Evolutionary conservation across 2,797 vertebrate genomes (phyloP), one percentile per base, ranked within the genome.

Genomic region (Synanceia verrucosa): DNA sequence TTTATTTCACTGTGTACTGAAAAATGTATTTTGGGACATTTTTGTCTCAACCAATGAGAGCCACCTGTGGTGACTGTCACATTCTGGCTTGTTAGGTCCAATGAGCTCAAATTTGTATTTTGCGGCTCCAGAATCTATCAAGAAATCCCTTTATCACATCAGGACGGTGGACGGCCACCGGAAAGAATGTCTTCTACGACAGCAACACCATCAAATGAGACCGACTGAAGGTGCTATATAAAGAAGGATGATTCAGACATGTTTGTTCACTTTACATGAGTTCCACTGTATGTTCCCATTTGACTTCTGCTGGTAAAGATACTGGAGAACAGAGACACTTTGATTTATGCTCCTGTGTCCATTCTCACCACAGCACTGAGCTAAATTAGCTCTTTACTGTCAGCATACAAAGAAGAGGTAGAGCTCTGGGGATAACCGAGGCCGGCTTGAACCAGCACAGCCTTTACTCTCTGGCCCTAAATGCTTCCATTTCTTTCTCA

Each of bases 371-470:
- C 28, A 73, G 61, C 58, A 3, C 44, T 62, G 61, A 55, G 62
- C 70, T 76, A 69, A 83, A 83, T 83, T 70, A 81, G 73, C 46
- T 58, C 10, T 66, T 79, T 43, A 69, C 70, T 82, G 77, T 80
- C 72, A 72, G 57, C 47, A 43, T 5, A 62, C 58, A 63, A 26
- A 66, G 64, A 78, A 58, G 53, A 82, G 37, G 39, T 39, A 79
- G 68, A 53, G 81, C 70, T 85, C 70, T 78, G 73, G 43, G 75
- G 50, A 73, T 71, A 90, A 84, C 69, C 81, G 72, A 78, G 84
- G 73, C 53, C 4, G 37, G 52, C 64, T 68, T 23, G 47, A 83
- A 70, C 58, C 52, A 60, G 79, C 64, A 56, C 58, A 78, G 33
- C 43, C 74, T 76, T 79, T 58, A 78, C 82, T 78, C 66, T 46